A percentile compares a stretch with the other conserved stretches of the same genome.
Evolutionary conservation across 2,888 invertebrate species (phyloP).

Genomic region (Tiliacea aurago): DNA sequence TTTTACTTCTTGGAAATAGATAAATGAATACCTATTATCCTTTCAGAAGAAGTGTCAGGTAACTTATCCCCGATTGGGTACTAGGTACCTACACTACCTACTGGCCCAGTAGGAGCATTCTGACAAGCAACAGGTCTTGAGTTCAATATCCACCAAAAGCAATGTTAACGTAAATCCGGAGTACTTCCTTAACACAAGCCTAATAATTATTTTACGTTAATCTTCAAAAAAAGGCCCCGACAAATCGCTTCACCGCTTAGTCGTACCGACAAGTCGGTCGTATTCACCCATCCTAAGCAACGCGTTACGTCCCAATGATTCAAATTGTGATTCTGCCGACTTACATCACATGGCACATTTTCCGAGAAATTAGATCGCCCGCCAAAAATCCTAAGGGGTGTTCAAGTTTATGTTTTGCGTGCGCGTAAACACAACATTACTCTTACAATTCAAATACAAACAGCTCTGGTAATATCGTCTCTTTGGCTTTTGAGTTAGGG

Average conservation of each 20-base stretch:
- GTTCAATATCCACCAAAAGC: not conserved
- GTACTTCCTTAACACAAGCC: too few species aligned
- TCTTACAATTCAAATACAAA: not conserved
- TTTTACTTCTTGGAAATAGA: constrained; percentile 7
- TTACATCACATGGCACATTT: constrained; percentile 85
- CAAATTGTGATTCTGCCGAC: constrained; percentile 83
- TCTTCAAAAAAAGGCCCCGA: not conserved
- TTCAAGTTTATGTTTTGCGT: constrained; percentile 72
- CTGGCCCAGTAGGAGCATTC: not conserved
- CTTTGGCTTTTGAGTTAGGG: constrained; percentile 20
- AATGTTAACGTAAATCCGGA: not conserved
- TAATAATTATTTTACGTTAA: too few species aligned
- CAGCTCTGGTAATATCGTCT: constrained; percentile 13
- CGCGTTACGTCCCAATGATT: constrained; percentile 77
- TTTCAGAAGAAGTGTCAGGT: not conserved
- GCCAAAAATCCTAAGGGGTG: constrained; percentile 73
- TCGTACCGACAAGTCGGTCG: constrained; percentile 35
- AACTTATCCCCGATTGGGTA: not conserved
- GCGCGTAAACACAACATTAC: constrained; percentile 66
- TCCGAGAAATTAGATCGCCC: constrained; percentile 83
- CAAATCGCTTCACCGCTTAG: constrained; percentile 7
- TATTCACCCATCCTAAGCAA: constrained; percentile 57
- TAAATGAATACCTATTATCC: not conserved
- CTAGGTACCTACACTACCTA: too few species aligned
- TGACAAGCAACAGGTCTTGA: not conserved